Percentiles rank a stretch among this genome's conserved stretches.
phyloP scores from a whole-genome alignment of 2,113 vertebrate genomes.

The Macaca mulatta region DNA sequence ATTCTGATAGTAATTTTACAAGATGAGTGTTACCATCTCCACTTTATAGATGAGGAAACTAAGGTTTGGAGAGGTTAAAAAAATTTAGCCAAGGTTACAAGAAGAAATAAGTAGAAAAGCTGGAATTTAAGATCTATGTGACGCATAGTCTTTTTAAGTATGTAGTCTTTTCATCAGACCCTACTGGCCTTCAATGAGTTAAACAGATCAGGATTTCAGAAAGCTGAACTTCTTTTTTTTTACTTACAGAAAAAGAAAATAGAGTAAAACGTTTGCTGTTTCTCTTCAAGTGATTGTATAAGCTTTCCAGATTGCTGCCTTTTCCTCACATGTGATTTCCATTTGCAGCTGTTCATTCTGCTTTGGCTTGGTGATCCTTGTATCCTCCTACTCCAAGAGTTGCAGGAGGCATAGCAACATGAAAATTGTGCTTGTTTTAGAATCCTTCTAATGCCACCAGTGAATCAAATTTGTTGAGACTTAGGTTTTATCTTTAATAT shows the following conservation, averaged over 20 bases:
- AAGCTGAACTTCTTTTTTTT: constrained; percentile 22
- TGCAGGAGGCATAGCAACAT: constrained; percentile 25
- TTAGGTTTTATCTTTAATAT: constrained; percentile 24
- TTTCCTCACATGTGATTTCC: constrained; percentile 33
- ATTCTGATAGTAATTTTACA: neutral
- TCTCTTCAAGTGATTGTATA: constrained; percentile 49
- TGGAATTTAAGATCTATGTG: constrained; percentile 8
- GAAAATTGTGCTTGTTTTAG: constrained; percentile 56
- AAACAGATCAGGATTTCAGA: constrained; percentile 7
- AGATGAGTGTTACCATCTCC: neutral
- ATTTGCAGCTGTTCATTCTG: constrained; percentile 61
- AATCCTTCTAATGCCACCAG: constrained; percentile 2
- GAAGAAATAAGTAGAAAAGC: constrained; percentile 31
- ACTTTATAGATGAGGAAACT: constrained; percentile 38
- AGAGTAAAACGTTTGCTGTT: constrained; percentile 37
- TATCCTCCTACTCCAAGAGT: constrained; percentile 14
- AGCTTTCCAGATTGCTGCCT: constrained; percentile 53
- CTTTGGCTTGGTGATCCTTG: constrained; percentile 21
- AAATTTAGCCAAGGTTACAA: neutral
- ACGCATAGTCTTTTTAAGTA: neutral
- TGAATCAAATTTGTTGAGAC: constrained; percentile 43
- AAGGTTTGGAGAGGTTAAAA: neutral
- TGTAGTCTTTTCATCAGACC: neutral
- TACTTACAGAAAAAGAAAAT: neutral
- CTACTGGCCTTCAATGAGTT: neutral